phyloP scores from a whole-genome alignment of 2,797 vertebrate species.

The Cossypha niveicapilla region DNA sequence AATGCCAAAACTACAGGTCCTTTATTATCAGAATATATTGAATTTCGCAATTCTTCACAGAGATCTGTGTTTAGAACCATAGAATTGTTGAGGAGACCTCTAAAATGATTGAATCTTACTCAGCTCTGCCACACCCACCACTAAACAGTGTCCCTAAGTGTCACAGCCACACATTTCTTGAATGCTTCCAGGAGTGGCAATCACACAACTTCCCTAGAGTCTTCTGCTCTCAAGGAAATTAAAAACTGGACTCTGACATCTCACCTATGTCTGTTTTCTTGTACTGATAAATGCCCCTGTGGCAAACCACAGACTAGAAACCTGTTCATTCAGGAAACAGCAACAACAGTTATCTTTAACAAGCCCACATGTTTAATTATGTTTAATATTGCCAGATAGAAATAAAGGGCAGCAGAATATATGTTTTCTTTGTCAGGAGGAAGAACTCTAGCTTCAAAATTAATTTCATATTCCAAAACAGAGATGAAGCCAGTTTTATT shows the following conservation, averaged over 20 bases:
- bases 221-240: background rate
- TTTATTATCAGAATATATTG: background rate
- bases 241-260: background rate
- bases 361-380: background rate
- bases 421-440: background rate
- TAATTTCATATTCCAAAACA: background rate
- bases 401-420: background rate
- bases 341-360: accelerated
- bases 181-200: background rate
- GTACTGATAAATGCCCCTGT: background rate
- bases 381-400: background rate
- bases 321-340: background rate
- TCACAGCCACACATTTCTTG: background rate
- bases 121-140: background rate
- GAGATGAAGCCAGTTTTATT: background rate
- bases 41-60: background rate
- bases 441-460: background rate
- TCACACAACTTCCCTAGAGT: background rate
- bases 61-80: background rate
- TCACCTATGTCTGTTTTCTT: background rate
- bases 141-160: background rate
- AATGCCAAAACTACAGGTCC: background rate
- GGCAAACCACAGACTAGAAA: background rate
- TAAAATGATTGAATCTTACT: background rate
- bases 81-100: background rate